Evolutionary conservation across 2,888 invertebrate genomes (phyloP), one percentile per base, ranked within the genome.

Genomic region (Leptopilina myrica): DNA sequence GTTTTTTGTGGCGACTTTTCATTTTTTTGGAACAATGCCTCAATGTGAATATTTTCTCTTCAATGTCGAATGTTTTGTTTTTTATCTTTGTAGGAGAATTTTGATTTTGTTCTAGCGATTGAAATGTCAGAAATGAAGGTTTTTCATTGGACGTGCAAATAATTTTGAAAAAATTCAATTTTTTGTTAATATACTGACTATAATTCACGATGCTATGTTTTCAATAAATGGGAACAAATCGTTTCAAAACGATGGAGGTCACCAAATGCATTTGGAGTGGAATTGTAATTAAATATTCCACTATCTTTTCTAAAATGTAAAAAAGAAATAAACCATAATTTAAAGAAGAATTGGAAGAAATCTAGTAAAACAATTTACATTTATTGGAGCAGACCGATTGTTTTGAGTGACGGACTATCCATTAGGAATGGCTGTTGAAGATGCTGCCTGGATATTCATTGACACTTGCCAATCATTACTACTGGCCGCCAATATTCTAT

Each of bases 131-230:
- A 12, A 7, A 43, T 46, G 15, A 67, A 49, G 20, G 46, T 6
- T 67, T 49, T 67, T 33, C 67, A 46, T 43, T 12, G 67, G 49
- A 46, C 43, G 67, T 46, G 67, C 14, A 59, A 53, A 67, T 14
- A 67, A 46, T 49, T 20, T n/a, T 49, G 7, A 53, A 14, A 49
- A 49, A 9, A 9, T 49, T 11, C 8, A 43, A 43, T 49, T 49
- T 49, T 12, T 8, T 49, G 9, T 49, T 49, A 4, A 12, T 49
- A 11, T 85, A 87, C 84, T 86, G 85, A 92, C 92, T 92, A 79
- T 89, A 88, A 20, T 88, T 96, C 96, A 75, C 95, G 94, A 90
- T 96, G 95, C 8, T 96, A 95, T 88, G 95, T 93, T 82, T 94
- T 94, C 83, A 95, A 93, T 84, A 97, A 92, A 84, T 95, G 95